Evolutionary conservation across 2,888 invertebrate genomes (phyloP).

Genomic region (Apodemia zela): DNA sequence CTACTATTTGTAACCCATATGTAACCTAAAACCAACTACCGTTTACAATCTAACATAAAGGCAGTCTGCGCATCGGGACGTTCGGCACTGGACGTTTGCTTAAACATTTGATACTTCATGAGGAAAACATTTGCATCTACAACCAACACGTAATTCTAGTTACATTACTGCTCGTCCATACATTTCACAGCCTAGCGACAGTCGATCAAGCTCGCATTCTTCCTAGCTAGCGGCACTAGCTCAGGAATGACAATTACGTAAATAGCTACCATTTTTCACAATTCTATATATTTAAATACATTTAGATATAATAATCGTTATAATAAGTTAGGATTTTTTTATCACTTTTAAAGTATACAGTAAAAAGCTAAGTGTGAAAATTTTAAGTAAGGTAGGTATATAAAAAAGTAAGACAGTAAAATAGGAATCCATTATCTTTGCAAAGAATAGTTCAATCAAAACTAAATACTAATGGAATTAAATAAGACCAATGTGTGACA

Average conservation of each 20-base stretch:
- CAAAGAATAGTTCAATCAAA: conserved; percentile 22
- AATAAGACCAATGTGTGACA: conserved; percentile 34
- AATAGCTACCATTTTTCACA: conserved; percentile 38
- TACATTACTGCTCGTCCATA: conserved; percentile 46
- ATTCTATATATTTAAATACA: conserved; percentile 20
- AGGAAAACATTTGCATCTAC: conserved; percentile 2
- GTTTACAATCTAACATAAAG: conserved; percentile 33
- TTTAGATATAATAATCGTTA: conserved; percentile 23
- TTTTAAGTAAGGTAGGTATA: conserved; percentile 12
- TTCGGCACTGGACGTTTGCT: conserved; percentile 62
- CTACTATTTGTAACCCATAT: conserved; percentile 72
- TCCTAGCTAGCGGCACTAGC: conserved; percentile 48
- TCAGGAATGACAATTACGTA: conserved; percentile 65
- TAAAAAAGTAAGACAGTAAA: conserved; percentile 25
- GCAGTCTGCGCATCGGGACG: conserved; percentile 50
- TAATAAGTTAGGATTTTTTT: conserved; percentile 23
- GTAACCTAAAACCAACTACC: conserved; percentile 44
- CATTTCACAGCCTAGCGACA: conserved; percentile 76
- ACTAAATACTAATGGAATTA: conserved; percentile 16
- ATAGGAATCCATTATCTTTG: conserved; percentile 28
- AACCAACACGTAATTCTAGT: conserved; percentile 10
- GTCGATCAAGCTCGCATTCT: conserved; percentile 69
- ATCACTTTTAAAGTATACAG: conserved; percentile 17
- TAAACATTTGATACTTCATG: conserved; percentile 32
- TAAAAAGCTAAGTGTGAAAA: conserved; percentile 9